A percentile compares a stretch with the other conserved stretches of the same genome.
phyloP scores from a whole-genome alignment of 2,888 invertebrate genomes.

The Malthinus seriepunctatus region DNA sequence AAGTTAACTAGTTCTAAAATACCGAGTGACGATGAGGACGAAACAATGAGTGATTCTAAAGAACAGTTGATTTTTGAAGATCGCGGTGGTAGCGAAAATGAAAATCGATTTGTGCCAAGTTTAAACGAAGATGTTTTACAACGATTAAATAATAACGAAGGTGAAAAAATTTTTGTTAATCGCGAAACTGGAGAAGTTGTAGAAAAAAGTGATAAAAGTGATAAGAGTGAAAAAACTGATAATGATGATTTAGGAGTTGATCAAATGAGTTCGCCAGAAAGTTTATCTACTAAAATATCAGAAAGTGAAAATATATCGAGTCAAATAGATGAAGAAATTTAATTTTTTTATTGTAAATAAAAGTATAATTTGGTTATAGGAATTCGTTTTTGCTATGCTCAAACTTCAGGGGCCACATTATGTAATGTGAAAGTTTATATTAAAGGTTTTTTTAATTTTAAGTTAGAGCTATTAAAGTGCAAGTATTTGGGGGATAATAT shows the following conservation, averaged over 20 bases:
- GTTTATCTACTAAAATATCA: slow-evolving; percentile 9
- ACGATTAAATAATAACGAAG: slow-evolving; percentile 50
- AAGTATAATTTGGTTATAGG: slow-evolving; percentile 1
- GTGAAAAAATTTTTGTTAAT: slow-evolving; percentile 52
- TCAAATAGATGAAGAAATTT: slow-evolving; percentile 19
- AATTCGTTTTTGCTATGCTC: slow-evolving; percentile 1
- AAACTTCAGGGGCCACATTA: slow-evolving; percentile 1
- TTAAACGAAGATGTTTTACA: slow-evolving; percentile 40
- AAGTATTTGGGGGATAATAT: background rate
- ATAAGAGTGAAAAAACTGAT: slow-evolving; percentile 28
- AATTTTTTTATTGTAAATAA: slow-evolving; percentile 12
- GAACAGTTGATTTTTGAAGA: slow-evolving; percentile 44
- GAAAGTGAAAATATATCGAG: slow-evolving; percentile 17
- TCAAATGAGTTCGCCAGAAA: slow-evolving; percentile 10
- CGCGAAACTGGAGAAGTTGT: slow-evolving; percentile 52
- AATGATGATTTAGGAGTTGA: slow-evolving; percentile 8
- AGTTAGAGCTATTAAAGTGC: background rate
- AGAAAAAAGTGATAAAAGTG: slow-evolving; percentile 32
- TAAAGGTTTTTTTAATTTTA: slow-evolving; percentile 1
- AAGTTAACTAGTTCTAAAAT: slow-evolving; percentile 60
- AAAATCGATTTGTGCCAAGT: slow-evolving; percentile 40
- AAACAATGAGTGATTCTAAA: slow-evolving; percentile 27
- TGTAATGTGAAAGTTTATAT: slow-evolving; percentile 4
- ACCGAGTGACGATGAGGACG: slow-evolving; percentile 48
- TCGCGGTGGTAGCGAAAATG: slow-evolving; percentile 36